Conservation (phyloP, 2,888 invertebrate genomes). For the Falcaria lacertinaria region DNA sequence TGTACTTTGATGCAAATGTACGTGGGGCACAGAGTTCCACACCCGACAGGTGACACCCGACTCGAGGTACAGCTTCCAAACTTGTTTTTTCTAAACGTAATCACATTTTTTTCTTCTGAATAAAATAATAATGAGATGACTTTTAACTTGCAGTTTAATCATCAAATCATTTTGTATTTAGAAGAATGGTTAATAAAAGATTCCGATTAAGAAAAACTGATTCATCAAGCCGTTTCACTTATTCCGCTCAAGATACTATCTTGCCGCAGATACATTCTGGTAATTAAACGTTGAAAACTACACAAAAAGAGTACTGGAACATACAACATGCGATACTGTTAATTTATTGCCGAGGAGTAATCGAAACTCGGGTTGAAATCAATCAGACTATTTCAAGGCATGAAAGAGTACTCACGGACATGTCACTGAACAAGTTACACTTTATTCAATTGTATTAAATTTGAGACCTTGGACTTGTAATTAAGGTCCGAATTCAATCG, state of each 20-base stretch:
- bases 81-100: not conserved
- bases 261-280: conserved; percentile 9
- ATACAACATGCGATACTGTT: conserved; percentile 10
- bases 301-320: conserved; percentile 7
- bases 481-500: not conserved
- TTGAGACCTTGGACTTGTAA: not conserved
- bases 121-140: not conserved
- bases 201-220: not conserved
- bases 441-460: not conserved
- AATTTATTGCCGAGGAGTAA: conserved; percentile 38
- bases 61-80: not conserved
- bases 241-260: conserved; percentile 11
- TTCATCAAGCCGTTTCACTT: not conserved
- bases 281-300: conserved; percentile 11
- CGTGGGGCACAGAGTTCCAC: not conserved
- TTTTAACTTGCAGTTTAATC: not conserved
- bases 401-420: conserved; percentile 23
- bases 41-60: not conserved
- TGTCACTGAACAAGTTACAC: conserved; percentile 2
- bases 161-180: not conserved
- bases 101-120: too few relatives aligned
- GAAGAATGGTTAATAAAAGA: not conserved
- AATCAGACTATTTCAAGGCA: conserved; percentile 35
- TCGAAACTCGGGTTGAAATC: conserved; percentile 37
- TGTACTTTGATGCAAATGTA: not conserved